phyloP scores from a whole-genome alignment of 2,888 invertebrate genomes.

The Cosmorhoe ocellata region DNA sequence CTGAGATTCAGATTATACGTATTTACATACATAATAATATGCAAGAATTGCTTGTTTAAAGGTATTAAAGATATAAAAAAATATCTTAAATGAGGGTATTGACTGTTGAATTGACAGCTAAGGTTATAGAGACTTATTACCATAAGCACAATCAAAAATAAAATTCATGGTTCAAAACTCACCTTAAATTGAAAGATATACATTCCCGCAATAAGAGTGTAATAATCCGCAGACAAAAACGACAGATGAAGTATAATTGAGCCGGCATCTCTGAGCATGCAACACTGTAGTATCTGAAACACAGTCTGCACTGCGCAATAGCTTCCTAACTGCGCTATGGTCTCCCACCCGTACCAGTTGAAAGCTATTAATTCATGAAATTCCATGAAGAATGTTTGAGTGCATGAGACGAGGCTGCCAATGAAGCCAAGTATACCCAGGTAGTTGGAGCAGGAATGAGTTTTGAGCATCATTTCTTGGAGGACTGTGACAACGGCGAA shows the following conservation, averaged over 20 bases:
- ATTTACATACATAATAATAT: no score
- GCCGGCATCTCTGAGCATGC: conserved; percentile 89
- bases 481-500: conserved; percentile 91
- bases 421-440: conserved; percentile 91
- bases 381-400: conserved; percentile 91
- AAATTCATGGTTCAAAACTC: no score
- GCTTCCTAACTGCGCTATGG: conserved; percentile 81
- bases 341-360: conserved; percentile 87
- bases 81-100: no score
- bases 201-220: conserved; percentile 90
- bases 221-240: conserved; percentile 92
- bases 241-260: conserved; percentile 92
- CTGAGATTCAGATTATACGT: no score
- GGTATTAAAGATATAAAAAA: no score
- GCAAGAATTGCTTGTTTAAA: no score
- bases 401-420: conserved; percentile 88
- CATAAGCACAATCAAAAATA: no score
- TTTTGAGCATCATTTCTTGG: conserved; percentile 92
- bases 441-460: conserved; percentile 89
- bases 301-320: conserved; percentile 89
- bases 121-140: no score
- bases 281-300: conserved; percentile 89
- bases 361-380: conserved; percentile 85
- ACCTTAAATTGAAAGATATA: conserved; percentile 92
- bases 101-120: no score